Base-by-base conservation (phyloP, 1,140 invertebrate species). In the Apis mellifera region DNA sequence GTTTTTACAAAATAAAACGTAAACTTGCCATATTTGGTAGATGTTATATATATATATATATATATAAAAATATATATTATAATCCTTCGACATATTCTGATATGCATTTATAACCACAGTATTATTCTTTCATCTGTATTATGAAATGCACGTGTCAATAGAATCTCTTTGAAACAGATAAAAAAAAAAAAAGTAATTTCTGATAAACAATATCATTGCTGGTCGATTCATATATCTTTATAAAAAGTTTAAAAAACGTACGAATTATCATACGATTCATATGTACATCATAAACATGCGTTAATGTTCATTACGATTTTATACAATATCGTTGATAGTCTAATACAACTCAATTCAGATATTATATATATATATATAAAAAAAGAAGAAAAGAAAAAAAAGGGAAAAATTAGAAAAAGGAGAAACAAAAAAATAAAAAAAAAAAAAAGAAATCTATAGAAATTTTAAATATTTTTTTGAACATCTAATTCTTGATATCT, bases 1-100 rank as follows among this genome's bases (percentile, higher is more conserved):
- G 48, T 86, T 82, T 86, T 79, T 86, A 86, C 85, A 62, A 83
- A 83, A 86, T 86, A 86, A 87, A 87, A 78, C 75, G 62, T 74
- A 59, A 81, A 75, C 54, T 81, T 81, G 78, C 78, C 71, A 73
- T 74, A 81, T 42, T 66, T 81, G 78, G 71, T 81, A 81, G 78
- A 66, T 64, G 78, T 81, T 81, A 81, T 55, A 64, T 81, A 81
- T 55, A 73, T 48, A 68, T 84, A 81, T 77, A 60, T 57, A 68
- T 72, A 62, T 59, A 48, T 77, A 32, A n/a, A 85, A 54, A 62
- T 72, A 59, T 69, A 72, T 78, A 65, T 57, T 72, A 59, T 55
- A 86, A 64, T 65, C 69, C 60, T 50, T 80, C 13, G n/a, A 81
- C 71, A 81, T 81, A 75, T 81, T 81, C 78, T 81, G 78, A 74